Evolutionary conservation across 2,113 vertebrate species (phyloP).

Genomic region (Semicossyphus pulcher): DNA sequence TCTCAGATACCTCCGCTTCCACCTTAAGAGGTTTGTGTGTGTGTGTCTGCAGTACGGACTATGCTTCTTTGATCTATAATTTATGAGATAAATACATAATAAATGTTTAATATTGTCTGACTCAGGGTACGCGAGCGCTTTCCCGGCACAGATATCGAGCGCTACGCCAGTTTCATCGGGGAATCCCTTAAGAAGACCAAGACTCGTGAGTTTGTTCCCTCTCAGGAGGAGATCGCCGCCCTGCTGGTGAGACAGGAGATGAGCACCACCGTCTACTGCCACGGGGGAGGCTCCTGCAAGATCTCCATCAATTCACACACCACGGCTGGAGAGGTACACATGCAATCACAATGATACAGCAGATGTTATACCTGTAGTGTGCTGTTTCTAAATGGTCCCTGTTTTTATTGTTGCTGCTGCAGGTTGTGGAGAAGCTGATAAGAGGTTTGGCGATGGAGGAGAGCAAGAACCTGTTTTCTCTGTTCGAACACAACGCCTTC

Average conservation of each 20-base stretch:
- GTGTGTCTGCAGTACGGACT: neutral
- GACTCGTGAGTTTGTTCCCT: constrained; percentile 91
- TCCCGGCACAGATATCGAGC: constrained; percentile 89
- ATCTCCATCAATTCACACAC: constrained; percentile 96
- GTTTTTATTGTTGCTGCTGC: constrained; percentile 23
- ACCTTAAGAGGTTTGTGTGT: constrained; percentile 87
- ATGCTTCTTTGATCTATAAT: neutral
- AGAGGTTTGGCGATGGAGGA: constrained; percentile 97
- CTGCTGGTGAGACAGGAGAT: constrained; percentile 92
- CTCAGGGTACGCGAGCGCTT: constrained; percentile 89
- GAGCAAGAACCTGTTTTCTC: constrained; percentile 97
- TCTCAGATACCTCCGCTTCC: constrained; percentile 93
- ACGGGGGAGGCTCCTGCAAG: constrained; percentile 94
- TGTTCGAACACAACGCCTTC: constrained; percentile 93
- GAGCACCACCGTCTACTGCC: constrained; percentile 94
- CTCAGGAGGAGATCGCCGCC: constrained; percentile 93
- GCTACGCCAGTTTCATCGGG: constrained; percentile 87
- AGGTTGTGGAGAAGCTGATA: constrained; percentile 99
- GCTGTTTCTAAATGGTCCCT: fast-evolving
- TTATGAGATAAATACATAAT: neutral
- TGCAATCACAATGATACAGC: neutral
- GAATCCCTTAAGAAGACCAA: constrained; percentile 94
- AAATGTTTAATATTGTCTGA: neutral
- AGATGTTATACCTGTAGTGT: no score
- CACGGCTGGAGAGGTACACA: constrained; percentile 90